These are phyloP conservation scores for Palythoa grandiflora DNA, from an alignment of 92 coral and sea anemone genomes.

Conservation along the genomic window DNA sequence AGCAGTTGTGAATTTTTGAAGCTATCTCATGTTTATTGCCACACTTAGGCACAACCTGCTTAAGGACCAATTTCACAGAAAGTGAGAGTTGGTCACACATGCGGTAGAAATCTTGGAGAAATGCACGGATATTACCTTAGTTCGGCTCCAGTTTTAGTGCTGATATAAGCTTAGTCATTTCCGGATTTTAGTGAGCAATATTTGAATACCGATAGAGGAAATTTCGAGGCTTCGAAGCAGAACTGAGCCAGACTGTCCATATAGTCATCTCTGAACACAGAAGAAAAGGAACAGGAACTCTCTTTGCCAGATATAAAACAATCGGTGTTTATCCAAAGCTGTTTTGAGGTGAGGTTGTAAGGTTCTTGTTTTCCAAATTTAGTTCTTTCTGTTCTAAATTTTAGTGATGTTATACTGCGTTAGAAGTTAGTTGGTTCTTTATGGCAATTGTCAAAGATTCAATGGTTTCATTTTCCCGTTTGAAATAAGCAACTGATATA, in stretches of 20 bases:
- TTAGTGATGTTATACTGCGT: no score
- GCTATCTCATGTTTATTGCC: neutral
- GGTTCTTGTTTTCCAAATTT: no score
- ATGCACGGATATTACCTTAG: neutral
- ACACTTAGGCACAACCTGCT: neutral
- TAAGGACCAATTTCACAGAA: neutral
- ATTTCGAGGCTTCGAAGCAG: neutral
- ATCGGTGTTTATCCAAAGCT: no score
- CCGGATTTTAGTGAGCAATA: conserved; percentile 40
- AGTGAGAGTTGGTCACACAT: neutral
- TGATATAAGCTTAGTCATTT: conserved; percentile 33
- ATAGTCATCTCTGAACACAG: neutral
- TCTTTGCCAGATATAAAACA: neutral
- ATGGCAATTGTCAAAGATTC: no score
- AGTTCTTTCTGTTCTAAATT: no score
- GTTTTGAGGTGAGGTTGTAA: no score
- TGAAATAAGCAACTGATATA: no score
- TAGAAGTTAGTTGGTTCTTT: no score
- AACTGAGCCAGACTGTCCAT: neutral
- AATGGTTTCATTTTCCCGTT: no score
- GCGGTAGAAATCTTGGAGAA: neutral
- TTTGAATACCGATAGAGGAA: neutral
- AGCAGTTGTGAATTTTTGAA: neutral
- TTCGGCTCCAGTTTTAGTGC: conserved; percentile 23
- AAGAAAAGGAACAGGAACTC: neutral